A percentile compares a stretch with the other conserved stretches of the same genome.
Evolutionary conservation across 35 echinoderm and acorn worm species (phyloP).

Genomic region (Ophiothrix spiculata): DNA sequence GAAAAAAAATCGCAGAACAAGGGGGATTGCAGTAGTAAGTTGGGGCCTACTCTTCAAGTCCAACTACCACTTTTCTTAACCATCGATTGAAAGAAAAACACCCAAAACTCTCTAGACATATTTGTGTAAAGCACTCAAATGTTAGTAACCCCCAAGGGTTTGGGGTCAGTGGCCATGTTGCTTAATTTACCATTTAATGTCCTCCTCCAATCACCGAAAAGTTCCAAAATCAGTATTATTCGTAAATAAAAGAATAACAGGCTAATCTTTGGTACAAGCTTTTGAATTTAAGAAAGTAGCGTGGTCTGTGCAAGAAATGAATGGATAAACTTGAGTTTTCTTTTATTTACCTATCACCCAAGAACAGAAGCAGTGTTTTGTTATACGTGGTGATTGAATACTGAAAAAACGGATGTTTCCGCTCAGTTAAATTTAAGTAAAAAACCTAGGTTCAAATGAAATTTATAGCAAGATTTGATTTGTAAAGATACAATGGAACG

Average conservation of each 20-base stretch:
- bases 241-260: conserved; percentile 6
- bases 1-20: no score
- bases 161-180: conserved; percentile 13
- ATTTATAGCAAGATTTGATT: conserved; percentile 5
- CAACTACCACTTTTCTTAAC: no score
- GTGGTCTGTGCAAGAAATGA: not conserved
- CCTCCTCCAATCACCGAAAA: not conserved
- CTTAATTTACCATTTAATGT: not conserved
- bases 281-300: not conserved
- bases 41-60: no score
- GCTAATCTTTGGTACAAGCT: not conserved
- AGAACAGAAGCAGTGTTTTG: not conserved
- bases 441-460: not conserved
- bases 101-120: no score
- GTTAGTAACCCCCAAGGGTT: no score
- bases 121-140: no score
- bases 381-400: not conserved
- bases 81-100: no score
- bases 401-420: conserved; percentile 2
- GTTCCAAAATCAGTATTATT: conserved; percentile 13
- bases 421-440: not conserved
- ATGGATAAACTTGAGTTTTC: not conserved
- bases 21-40: no score
- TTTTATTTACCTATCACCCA: not conserved
- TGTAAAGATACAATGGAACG: not conserved